Base-by-base conservation (phyloP, 2,888 invertebrate species). In the Pheosia gnoma region DNA sequence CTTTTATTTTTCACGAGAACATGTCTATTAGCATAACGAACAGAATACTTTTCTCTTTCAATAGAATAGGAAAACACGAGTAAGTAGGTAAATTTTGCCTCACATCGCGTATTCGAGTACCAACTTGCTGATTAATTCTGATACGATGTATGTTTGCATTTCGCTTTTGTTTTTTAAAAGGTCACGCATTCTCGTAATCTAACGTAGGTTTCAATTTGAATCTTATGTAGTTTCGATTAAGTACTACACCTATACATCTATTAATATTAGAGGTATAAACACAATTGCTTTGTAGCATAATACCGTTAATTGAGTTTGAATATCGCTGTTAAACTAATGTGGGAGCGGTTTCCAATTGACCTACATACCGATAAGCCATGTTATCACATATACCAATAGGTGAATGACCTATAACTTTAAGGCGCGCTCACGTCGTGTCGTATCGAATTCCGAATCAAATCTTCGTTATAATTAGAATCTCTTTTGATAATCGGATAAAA, bases 291-390 rank as follows among this genome's bases (percentile, higher is more conserved):
- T 58, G 67, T 68, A 75, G 66, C 57, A 52, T 63, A 62, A 71
- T 63, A 59, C 56, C 52, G 62, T 63, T 68, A 76, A 69, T 68
- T 68, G 66, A 70, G 62, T 65, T 71, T 68, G 74, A 67, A 71
- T 71, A 69, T 65, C 63, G 59, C 60, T 61, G 45, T 68, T 68
- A 61, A 65, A 72, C 70, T 41, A 66, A 59, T 58, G 54, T 59
- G 61, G 66, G 60, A 68, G 70, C 63, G 70, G 72, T 67, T 72
- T 70, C 67, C 67, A 76, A 75, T 76, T 75, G 77, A 74, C 75
- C 75, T 70, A 74, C 63, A 72, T 70, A 66, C 65, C 61, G 65
- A 57, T 72, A 64, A 72, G 74, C 72, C 61, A 72, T 68, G 69
- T 67, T 70, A 74, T 74, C 67, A 68, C 65, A 59, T 60, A 72